Evolutionary conservation across 1,140 invertebrate species (phyloP).

Genomic region (Caenorhabditis latens): DNA sequence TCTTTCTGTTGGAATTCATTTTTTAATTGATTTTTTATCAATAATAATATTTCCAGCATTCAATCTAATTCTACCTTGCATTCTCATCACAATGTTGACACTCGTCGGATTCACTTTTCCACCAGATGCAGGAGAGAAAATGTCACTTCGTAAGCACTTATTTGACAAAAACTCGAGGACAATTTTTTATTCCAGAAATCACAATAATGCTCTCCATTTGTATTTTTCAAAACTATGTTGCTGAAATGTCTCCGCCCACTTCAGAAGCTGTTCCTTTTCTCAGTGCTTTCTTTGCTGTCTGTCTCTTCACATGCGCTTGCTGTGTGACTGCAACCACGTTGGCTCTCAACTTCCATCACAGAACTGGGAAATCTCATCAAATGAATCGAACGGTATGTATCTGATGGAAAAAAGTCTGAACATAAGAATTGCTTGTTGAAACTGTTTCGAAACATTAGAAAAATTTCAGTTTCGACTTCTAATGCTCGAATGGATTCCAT

Average conservation of each 20-base stretch:
- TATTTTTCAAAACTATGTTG: conserved; percentile 78
- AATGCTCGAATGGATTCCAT: conserved; percentile 68
- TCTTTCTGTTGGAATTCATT: neutral
- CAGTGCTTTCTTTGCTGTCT: conserved; percentile 99
- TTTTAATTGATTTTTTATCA: neutral
- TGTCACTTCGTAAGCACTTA: conserved; percentile 86
- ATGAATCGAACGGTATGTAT: conserved; percentile 94
- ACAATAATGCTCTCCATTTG: conserved; percentile 80
- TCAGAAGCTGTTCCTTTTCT: conserved; percentile 96
- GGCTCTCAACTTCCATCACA: conserved; percentile 98
- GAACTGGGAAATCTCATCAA: conserved; percentile 90
- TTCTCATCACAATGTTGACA: conserved; percentile 98
- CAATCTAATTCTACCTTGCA: conserved; percentile 98
- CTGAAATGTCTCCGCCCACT: conserved; percentile 89
- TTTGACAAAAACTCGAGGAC: neutral
- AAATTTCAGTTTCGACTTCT: conserved; percentile 62
- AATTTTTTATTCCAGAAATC: conserved; percentile 86
- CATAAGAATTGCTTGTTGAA: too few species aligned
- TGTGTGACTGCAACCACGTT: conserved; percentile 98
- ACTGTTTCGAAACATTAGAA: neutral
- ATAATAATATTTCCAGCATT: conserved; percentile 80
- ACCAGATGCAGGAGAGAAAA: conserved; percentile 98
- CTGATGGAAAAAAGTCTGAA: too few species aligned
- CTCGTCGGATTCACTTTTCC: conserved; percentile 97
- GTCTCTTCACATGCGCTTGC: conserved; percentile 99